Conservation (phyloP, 2,797 vertebrate genomes). For the Serranus cabrilla region DNA sequence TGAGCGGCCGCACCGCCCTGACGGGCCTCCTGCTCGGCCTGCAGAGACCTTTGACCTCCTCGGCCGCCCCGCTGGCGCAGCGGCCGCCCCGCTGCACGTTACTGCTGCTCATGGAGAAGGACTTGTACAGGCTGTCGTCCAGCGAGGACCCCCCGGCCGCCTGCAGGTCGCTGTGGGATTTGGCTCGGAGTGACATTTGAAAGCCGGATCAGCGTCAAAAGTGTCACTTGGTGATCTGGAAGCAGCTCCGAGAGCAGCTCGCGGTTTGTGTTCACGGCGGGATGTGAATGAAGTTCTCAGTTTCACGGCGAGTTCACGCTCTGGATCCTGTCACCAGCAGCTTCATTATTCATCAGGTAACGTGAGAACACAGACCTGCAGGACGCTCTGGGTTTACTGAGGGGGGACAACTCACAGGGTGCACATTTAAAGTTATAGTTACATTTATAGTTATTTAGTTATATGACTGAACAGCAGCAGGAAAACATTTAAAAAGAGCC, state of each 20-base stretch:
- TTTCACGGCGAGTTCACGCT: slow-evolving; percentile 40
- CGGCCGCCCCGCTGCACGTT: slow-evolving; percentile 54
- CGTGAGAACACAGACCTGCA: slow-evolving; percentile 49
- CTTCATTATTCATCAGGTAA: slow-evolving; percentile 83
- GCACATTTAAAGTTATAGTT: too few relatives aligned
- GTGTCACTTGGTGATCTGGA: not conserved
- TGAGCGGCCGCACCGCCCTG: slow-evolving; percentile 79
- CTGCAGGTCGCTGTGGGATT: slow-evolving; percentile 84
- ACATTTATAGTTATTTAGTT: too few relatives aligned
- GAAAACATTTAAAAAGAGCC: too few relatives aligned
- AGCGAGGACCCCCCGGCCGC: slow-evolving; percentile 50
- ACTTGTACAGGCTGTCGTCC: slow-evolving; percentile 73
- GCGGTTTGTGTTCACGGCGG: not conserved
- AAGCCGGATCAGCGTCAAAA: not conserved
- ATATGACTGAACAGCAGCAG: too few relatives aligned
- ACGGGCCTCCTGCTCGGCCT: slow-evolving; percentile 70
- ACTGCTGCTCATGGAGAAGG: slow-evolving; percentile 80
- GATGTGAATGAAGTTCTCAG: slow-evolving; percentile 48
- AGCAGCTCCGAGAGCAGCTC: not conserved
- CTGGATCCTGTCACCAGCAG: slow-evolving; percentile 41
- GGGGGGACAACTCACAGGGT: too few relatives aligned
- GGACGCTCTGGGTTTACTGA: not conserved
- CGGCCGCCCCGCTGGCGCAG: slow-evolving; percentile 49
- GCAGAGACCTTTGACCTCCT: slow-evolving; percentile 70
- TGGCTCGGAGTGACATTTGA: slow-evolving; percentile 81